These are phyloP conservation scores for Pluvianellus socialis DNA, from an alignment of 2,113 vertebrate genomes.

Conservation along the genomic window DNA sequence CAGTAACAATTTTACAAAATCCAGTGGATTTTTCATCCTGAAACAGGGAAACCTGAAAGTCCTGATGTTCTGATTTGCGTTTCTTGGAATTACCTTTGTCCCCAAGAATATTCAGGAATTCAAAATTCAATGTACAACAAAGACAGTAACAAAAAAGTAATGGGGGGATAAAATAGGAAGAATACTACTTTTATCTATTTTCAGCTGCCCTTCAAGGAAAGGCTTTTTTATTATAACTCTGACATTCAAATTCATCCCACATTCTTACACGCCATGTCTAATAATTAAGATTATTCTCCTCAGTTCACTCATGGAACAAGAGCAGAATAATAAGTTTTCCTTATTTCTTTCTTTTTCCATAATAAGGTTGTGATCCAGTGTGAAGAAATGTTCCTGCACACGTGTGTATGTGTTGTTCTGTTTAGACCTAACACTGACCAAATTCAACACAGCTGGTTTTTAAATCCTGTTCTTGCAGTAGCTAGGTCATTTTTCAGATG, in stretches of 20 bases:
- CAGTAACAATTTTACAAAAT: neutral
- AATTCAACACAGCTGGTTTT: neutral
- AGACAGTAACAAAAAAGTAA: neutral
- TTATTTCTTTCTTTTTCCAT: neutral
- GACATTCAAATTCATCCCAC: neutral
- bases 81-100: neutral
- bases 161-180: neutral
- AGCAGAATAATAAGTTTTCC: neutral
- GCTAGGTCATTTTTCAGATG: neutral
- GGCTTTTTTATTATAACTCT: neutral
- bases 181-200: neutral
- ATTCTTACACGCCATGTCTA: neutral
- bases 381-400: neutral
- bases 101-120: neutral
- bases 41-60: neutral
- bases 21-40: neutral
- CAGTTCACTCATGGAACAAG: neutral
- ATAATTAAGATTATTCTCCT: neutral
- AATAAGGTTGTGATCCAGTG: neutral
- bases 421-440: neutral
- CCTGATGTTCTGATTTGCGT: neutral
- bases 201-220: neutral
- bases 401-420: fast-evolving
- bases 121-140: neutral
- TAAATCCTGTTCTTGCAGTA: neutral